Conservation (phyloP, 2,888 invertebrate genomes). For the Hydrotaea diabolus region DNA sequence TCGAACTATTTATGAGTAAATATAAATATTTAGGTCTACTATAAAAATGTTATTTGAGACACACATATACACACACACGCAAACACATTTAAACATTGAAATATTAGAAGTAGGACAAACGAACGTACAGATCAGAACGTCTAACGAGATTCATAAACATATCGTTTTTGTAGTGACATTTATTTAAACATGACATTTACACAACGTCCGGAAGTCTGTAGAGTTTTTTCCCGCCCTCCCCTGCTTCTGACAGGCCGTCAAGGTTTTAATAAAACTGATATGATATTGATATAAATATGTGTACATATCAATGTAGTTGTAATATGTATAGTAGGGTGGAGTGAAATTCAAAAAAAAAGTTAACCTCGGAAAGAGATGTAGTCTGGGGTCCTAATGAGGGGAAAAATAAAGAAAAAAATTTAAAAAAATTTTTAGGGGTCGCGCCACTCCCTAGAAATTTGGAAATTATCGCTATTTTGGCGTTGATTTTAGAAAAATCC, state of each 20-base stretch:
- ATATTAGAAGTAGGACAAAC: constrained; percentile 1
- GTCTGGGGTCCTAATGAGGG: no score
- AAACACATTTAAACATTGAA: background rate
- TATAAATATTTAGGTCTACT: background rate
- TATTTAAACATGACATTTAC: constrained; percentile 31
- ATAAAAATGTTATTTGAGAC: constrained; percentile 17
- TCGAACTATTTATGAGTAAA: background rate
- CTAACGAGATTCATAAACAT: background rate
- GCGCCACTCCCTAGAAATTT: no score
- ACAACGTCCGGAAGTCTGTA: background rate
- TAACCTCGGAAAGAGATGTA: no score
- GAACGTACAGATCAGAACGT: background rate
- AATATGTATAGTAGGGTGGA: no score
- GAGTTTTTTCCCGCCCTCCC: no score
- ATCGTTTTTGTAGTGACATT: constrained; percentile 25
- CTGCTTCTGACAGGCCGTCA: background rate
- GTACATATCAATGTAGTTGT: constrained; percentile 24
- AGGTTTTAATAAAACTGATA: constrained; percentile 29
- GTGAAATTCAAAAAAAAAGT: no score
- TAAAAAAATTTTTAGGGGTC: no score
- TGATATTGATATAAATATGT: constrained; percentile 35
- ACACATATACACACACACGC: background rate
- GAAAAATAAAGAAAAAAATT: no score
- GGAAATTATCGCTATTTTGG: no score
- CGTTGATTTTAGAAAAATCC: no score